Conservation (phyloP, 2,797 vertebrate genomes). For the Coregonus sp. region DNA sequence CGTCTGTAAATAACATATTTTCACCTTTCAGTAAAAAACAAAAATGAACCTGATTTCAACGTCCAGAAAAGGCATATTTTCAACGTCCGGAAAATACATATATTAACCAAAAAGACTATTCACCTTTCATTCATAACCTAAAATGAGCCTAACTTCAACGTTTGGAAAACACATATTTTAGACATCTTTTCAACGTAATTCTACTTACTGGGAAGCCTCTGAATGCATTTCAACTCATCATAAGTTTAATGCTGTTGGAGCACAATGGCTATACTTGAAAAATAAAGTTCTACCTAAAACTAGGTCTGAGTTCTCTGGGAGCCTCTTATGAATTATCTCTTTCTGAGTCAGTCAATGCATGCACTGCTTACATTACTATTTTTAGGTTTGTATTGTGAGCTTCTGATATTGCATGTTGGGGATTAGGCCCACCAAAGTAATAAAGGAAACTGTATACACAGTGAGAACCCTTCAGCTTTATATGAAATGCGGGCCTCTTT, state of each 20-base stretch:
- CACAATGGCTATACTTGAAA: constrained; percentile 21
- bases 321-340: constrained; percentile 15
- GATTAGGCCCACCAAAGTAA: constrained; percentile 52
- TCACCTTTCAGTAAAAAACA: too few species aligned
- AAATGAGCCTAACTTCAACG: too few species aligned
- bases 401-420: constrained; percentile 42
- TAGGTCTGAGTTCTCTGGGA: constrained; percentile 11
- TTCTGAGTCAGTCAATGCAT: constrained; percentile 2
- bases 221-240: constrained; percentile 27
- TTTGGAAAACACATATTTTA: too few species aligned
- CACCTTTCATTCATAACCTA: too few species aligned
- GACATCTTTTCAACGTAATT: too few species aligned
- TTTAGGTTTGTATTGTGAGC: constrained; percentile 38
- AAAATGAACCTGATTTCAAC: too few species aligned
- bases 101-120: too few species aligned
- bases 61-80: too few species aligned
- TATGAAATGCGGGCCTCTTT: constrained; percentile 16
- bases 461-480: constrained; percentile 24
- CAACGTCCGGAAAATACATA: too few species aligned
- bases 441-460: constrained; percentile 38
- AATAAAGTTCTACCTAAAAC: constrained; percentile 13
- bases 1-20: too few species aligned
- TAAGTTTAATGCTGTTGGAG: constrained; percentile 4
- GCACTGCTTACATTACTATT: constrained; percentile 22
- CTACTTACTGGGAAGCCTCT: neutral